Percentiles rank a stretch among this genome's conserved stretches.
These are phyloP conservation scores for Coleophora flavipennella DNA, from an alignment of 2,888 invertebrate genomes.

Conservation along the genomic window DNA sequence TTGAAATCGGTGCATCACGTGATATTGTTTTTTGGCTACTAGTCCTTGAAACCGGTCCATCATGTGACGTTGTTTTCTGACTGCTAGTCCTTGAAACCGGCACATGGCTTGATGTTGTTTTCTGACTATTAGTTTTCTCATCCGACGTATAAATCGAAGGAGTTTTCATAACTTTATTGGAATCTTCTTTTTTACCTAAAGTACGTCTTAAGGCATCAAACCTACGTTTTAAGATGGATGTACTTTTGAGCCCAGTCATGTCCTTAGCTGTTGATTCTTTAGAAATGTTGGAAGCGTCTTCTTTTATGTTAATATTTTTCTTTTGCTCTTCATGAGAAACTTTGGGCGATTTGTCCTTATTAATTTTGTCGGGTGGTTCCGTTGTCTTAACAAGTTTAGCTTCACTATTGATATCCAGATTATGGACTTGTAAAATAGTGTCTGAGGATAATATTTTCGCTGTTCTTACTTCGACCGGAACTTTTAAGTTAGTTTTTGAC, in stretches of 20 bases:
- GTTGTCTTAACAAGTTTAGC: conserved; percentile 35
- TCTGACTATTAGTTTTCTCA: too few species aligned
- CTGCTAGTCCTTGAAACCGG: too few species aligned
- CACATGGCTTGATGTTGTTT: too few species aligned
- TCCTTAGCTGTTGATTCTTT: neutral
- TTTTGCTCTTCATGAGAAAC: neutral
- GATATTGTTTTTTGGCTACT: too few species aligned
- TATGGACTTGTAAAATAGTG: conserved; percentile 46
- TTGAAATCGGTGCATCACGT: too few species aligned
- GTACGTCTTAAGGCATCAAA: conserved; percentile 45
- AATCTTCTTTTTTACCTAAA: conserved; percentile 34
- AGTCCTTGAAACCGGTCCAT: too few species aligned
- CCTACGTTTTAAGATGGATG: conserved; percentile 37
- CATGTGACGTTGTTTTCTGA: too few species aligned
- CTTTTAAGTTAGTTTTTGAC: conserved; percentile 13
- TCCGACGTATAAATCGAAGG: too few species aligned
- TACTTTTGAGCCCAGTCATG: conserved; percentile 25
- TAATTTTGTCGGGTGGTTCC: conserved; percentile 11
- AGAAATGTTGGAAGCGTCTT: too few species aligned
- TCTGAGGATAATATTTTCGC: conserved; percentile 39
- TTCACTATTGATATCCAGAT: conserved; percentile 40
- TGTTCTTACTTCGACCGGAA: conserved; percentile 9
- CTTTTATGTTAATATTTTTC: too few species aligned
- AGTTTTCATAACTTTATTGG: conserved; percentile 22
- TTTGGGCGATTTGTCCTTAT: too few species aligned